A percentile compares a stretch with the other conserved stretches of the same genome.
Conservation (phyloP, 2,797 vertebrate species). For the Chrysocyon brachyurus region DNA sequence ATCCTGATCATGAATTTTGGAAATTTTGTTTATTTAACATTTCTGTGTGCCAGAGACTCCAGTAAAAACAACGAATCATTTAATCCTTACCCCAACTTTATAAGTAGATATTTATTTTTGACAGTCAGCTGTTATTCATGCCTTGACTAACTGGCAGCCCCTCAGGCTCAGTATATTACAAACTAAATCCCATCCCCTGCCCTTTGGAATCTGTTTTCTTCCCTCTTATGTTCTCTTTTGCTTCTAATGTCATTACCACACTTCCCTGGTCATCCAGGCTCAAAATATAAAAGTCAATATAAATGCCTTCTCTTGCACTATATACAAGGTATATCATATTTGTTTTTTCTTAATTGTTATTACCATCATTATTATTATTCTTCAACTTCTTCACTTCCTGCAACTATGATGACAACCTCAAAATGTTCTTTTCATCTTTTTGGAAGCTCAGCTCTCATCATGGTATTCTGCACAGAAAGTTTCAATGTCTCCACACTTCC, state of each 20-base stretch:
- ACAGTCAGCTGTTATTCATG: not conserved
- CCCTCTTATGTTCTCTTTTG: not conserved
- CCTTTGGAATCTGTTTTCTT: not conserved
- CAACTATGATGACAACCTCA: not conserved
- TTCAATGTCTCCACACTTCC: not conserved
- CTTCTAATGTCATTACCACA: not conserved
- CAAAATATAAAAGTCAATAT: not conserved
- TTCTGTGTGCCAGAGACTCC: not conserved
- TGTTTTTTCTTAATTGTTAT: not conserved
- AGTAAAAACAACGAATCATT: not conserved
- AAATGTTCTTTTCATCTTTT: not conserved
- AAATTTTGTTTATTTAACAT: not conserved
- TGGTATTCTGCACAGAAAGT: not conserved
- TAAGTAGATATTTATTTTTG: not conserved
- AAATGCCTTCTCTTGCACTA: not conserved
- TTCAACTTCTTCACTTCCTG: not conserved
- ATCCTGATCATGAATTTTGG: not conserved
- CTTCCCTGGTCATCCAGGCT: not conserved
- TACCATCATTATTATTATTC: not conserved
- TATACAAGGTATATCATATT: not conserved
- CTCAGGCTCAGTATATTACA: not conserved
- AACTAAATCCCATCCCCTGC: not conserved
- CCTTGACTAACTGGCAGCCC: not conserved
- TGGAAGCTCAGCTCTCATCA: not conserved
- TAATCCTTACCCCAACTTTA: not conserved